Conservation (phyloP, 2,888 invertebrate species). For the Drosophila prostipennis region DNA sequence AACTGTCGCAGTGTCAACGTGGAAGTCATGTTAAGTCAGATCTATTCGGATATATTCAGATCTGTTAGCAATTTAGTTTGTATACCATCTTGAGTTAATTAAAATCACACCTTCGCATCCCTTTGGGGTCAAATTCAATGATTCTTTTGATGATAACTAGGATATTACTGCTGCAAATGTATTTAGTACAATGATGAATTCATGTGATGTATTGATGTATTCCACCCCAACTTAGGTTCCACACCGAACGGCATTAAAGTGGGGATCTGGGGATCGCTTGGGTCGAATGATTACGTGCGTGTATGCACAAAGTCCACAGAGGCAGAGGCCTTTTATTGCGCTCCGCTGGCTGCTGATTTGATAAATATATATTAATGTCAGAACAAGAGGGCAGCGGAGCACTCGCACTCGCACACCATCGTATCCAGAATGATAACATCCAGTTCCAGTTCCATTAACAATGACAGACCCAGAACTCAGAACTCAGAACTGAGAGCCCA, state of each 20-base stretch:
- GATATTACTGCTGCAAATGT: no score
- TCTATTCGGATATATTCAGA: background rate
- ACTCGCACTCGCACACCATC: conserved; percentile 8
- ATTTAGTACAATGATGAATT: no score
- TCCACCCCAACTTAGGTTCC: conserved; percentile 24
- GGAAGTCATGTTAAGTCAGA: conserved; percentile 5
- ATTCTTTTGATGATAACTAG: no score
- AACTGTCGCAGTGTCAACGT: background rate
- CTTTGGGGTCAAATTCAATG: no score
- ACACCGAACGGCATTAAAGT: conserved; percentile 4
- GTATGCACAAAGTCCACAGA: conserved; percentile 57
- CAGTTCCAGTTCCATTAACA: conserved; percentile 23
- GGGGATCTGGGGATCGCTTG: conserved; percentile 32
- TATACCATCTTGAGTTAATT: no score
- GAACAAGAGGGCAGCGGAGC: conserved; percentile 24
- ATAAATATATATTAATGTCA: conserved; percentile 22
- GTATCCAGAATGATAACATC: conserved; percentile 44
- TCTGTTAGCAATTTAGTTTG: no score
- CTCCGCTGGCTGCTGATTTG: conserved; percentile 40
- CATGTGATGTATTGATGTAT: background rate
- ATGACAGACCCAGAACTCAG: conserved; percentile 13
- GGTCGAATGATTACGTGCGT: conserved; percentile 56
- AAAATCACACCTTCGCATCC: no score
- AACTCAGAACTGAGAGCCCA: no score
- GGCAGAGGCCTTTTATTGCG: conserved; percentile 39